These are phyloP conservation scores for Eupsilia transversa DNA, from an alignment of 2,888 invertebrate genomes.

Conservation along the genomic window DNA sequence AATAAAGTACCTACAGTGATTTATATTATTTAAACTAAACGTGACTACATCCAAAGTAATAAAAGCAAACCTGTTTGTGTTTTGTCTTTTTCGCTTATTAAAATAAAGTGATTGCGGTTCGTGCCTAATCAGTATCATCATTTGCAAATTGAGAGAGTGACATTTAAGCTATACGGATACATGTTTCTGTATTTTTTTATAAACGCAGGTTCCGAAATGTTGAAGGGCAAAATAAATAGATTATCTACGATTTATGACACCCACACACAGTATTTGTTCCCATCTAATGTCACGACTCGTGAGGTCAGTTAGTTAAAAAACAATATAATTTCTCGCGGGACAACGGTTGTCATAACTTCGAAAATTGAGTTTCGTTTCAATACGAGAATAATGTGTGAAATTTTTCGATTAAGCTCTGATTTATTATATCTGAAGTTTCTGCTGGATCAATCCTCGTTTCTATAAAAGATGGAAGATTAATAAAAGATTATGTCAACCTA, in stretches of 20 bases:
- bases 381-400: slow-evolving; percentile 44
- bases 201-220: not conserved
- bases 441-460: slow-evolving; percentile 14
- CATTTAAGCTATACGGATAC: not conserved
- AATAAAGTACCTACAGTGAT: not conserved
- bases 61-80: not conserved
- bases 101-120: not conserved
- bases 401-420: slow-evolving; percentile 45
- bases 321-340: slow-evolving; percentile 64
- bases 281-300: slow-evolving; percentile 12
- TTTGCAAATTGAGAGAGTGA: not conserved
- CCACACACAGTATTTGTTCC: slow-evolving; percentile 8
- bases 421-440: slow-evolving; percentile 43
- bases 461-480: slow-evolving; percentile 30
- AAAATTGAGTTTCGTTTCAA: slow-evolving; percentile 59
- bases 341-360: slow-evolving; percentile 63
- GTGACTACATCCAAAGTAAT: not conserved
- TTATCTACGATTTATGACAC: slow-evolving; percentile 30
- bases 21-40: not conserved
- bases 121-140: not conserved
- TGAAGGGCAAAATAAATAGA: slow-evolving; percentile 5
- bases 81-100: not conserved
- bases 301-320: slow-evolving; percentile 57
- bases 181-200: not conserved
- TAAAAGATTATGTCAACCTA: slow-evolving; percentile 30